Evolutionary conservation across 2,113 vertebrate species (phyloP).

Genomic region (Polypterus bichir): DNA sequence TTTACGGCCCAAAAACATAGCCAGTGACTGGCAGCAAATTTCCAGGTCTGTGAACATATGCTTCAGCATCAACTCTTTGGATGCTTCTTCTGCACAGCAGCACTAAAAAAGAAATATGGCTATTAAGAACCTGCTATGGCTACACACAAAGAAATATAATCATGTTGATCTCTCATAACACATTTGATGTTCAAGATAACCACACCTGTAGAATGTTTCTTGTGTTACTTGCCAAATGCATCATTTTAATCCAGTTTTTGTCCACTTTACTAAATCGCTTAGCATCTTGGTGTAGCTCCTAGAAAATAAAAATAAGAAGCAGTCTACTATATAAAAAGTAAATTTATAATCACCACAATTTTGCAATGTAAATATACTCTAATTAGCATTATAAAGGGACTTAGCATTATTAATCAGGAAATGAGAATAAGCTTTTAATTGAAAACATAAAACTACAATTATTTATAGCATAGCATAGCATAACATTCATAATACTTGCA

Average conservation of each 20-base stretch:
- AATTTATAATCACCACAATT: too few relatives aligned
- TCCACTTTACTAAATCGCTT: slow-evolving; percentile 20
- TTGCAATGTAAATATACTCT: too few relatives aligned
- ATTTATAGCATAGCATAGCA: too few relatives aligned
- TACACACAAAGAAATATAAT: not conserved
- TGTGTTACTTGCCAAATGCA: slow-evolving; percentile 17
- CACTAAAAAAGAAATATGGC: slow-evolving; percentile 4
- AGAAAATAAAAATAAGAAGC: not conserved
- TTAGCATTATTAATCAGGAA: too few relatives aligned
- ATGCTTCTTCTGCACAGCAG: slow-evolving; percentile 15
- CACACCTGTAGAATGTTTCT: slow-evolving; percentile 19
- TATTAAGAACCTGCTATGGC: not conserved
- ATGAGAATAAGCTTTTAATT: too few relatives aligned
- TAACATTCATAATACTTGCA: too few relatives aligned
- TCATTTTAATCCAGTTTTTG: slow-evolving; percentile 20
- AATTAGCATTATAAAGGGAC: too few relatives aligned
- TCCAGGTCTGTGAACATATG: slow-evolving; percentile 17
- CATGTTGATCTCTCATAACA: too few relatives aligned
- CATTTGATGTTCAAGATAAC: not conserved
- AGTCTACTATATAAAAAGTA: too few relatives aligned
- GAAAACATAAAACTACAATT: too few relatives aligned
- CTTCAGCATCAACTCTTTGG: slow-evolving; percentile 18
- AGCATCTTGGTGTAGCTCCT: slow-evolving; percentile 18
- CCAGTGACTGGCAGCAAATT: slow-evolving; percentile 9
- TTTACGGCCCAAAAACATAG: slow-evolving; percentile 11